These are phyloP conservation scores for Trematomus bernacchii DNA, from an alignment of 2,797 vertebrate genomes.

Conservation along the genomic window DNA sequence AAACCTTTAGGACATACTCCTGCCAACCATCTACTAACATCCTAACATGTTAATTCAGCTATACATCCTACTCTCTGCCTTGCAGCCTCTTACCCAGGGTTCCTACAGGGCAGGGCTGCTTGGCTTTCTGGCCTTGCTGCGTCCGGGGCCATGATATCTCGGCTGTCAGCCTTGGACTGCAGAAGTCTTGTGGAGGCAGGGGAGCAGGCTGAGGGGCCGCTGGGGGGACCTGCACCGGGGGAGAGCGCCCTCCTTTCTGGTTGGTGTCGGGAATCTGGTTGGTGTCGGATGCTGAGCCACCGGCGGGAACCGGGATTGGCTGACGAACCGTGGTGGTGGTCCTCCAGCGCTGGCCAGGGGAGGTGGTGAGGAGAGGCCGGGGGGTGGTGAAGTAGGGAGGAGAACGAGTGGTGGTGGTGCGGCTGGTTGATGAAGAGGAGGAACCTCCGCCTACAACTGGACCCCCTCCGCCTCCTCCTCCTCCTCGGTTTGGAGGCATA, in stretches of 20 bases:
- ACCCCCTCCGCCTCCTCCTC: slow-evolving; percentile 47
- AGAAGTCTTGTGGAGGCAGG: slow-evolving; percentile 90
- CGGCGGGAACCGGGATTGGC: slow-evolving; percentile 69
- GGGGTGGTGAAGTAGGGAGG: slow-evolving; percentile 85
- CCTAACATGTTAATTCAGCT: neutral
- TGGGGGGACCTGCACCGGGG: slow-evolving; percentile 76
- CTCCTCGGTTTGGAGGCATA: slow-evolving; percentile 72
- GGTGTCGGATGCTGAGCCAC: slow-evolving; percentile 74
- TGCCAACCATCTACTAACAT: neutral
- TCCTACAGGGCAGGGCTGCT: slow-evolving; percentile 93
- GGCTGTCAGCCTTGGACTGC: slow-evolving; percentile 88
- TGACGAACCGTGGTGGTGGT: slow-evolving; percentile 86
- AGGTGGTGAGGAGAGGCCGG: slow-evolving; percentile 86
- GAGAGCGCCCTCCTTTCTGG: slow-evolving; percentile 69
- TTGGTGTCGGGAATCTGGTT: slow-evolving; percentile 84
- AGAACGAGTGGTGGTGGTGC: slow-evolving; percentile 81
- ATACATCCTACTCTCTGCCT: neutral
- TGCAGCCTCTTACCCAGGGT: slow-evolving; percentile 74
- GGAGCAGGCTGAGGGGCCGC: slow-evolving; percentile 84
- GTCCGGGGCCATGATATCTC: slow-evolving; percentile 97
- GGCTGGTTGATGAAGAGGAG: slow-evolving; percentile 77
- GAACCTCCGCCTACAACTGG: slow-evolving; percentile 65
- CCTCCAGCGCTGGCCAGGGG: slow-evolving; percentile 87
- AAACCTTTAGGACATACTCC: neutral
- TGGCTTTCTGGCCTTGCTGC: slow-evolving; percentile 93